phyloP scores from a whole-genome alignment of 2,888 invertebrate genomes.

The Mactromeris polynyma region DNA sequence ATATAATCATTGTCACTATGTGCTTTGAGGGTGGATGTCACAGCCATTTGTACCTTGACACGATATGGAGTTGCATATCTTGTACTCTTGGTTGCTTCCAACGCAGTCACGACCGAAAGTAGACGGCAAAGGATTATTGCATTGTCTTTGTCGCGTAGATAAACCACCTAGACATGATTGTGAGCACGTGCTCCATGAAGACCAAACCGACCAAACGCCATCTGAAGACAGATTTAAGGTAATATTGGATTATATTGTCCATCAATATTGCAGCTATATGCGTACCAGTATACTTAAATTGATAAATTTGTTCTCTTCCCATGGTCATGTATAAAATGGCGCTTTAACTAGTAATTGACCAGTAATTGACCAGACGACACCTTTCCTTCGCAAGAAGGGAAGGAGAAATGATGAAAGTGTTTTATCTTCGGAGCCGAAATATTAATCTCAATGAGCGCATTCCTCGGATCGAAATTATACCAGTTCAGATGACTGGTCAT shows the following conservation, averaged over 20 bases:
- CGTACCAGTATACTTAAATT: not conserved
- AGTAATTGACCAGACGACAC: not conserved
- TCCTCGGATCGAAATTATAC: too few species aligned
- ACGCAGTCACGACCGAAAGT: not conserved
- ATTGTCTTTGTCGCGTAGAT: too few species aligned
- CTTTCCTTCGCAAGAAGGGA: not conserved
- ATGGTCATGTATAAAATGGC: not conserved
- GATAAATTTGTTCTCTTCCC: not conserved
- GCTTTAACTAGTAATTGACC: not conserved
- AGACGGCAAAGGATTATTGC: not conserved
- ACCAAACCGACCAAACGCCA: too few species aligned
- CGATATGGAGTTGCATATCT: not conserved
- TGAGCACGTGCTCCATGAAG: not conserved
- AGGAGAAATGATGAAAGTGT: not conserved
- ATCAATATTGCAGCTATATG: not conserved
- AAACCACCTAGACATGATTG: not conserved
- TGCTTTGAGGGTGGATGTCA: too few species aligned
- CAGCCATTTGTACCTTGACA: not conserved
- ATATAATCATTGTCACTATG: too few species aligned
- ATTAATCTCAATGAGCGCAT: too few species aligned
- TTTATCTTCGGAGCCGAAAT: too few species aligned
- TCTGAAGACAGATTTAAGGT: too few species aligned
- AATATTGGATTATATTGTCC: not conserved
- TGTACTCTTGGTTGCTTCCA: not conserved
- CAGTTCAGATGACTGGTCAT: too few species aligned